phyloP scores from a whole-genome alignment of 2,797 vertebrate species.

The Melanotaenia maccullochi region DNA sequence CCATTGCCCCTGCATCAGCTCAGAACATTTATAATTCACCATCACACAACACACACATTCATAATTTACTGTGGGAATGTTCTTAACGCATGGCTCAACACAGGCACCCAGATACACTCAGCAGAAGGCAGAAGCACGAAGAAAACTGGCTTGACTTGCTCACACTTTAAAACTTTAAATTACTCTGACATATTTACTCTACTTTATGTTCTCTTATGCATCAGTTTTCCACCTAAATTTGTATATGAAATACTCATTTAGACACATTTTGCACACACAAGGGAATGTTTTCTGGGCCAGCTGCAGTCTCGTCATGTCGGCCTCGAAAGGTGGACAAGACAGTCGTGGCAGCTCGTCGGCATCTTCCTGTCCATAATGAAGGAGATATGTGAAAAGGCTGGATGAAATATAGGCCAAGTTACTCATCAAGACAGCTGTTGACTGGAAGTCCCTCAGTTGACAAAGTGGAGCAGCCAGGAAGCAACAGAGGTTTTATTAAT shows the following conservation, averaged over 20 bases:
- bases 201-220: neutral
- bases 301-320: conserved; percentile 58
- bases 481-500: conserved; percentile 27
- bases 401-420: conserved; percentile 68
- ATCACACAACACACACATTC: conserved; percentile 64
- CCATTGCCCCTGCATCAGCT: conserved; percentile 63
- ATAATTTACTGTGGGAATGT: conserved; percentile 84
- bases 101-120: conserved; percentile 65
- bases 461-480: conserved; percentile 22
- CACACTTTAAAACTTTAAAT: conserved; percentile 26
- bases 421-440: conserved; percentile 50
- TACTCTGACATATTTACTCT: conserved; percentile 1
- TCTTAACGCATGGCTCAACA: conserved; percentile 82
- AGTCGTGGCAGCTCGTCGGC: conserved; percentile 54
- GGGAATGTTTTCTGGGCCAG: conserved; percentile 14
- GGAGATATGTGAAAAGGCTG: conserved; percentile 59
- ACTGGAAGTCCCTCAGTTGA: conserved; percentile 35
- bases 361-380: conserved; percentile 63
- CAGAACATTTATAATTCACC: conserved; percentile 78
- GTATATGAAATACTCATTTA: neutral
- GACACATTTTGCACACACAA: conserved; percentile 2
- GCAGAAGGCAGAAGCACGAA: conserved; percentile 41
- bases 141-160: conserved; percentile 44
- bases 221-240: neutral
- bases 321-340: conserved; percentile 57